Evolutionary conservation across 1,140 invertebrate genomes (phyloP), one percentile per base, ranked within the genome.

Genomic region (Probaryconus sp.): DNA sequence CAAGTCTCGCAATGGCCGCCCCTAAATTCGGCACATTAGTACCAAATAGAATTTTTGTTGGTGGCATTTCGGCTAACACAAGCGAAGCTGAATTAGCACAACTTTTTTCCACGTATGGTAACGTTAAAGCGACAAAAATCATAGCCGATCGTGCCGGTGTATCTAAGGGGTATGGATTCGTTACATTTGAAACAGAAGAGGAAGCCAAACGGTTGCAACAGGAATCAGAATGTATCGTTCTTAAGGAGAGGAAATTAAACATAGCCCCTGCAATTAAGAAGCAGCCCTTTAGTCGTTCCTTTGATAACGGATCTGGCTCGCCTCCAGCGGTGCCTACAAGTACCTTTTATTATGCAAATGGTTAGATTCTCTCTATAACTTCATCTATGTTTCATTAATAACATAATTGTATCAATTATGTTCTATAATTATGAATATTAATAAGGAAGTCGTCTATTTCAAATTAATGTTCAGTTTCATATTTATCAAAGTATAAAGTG

Each of bases 141-240:
- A 98, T 98, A 77, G 92, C 93, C 76, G 97, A 98, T 85, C 89
- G 96, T 76, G 95, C 95, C 68, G 96, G 96, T 2, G 95, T 97
- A 0, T 97, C 96, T 26, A 97, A 97, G 89, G 97, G 97, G 37
- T 97, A 97, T 79, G 96, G 95, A 2, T 97, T 98, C 89, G 95
- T 98, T 33, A 98, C 97, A 9, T 98, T 98, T 88, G 96, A 96
- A 88, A 94, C 92, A 33, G 95, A 96, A 84, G 94, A 96, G 81
- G 95, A 96, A 88, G 95, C 95, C 1, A 93, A 94, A 81, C 90
- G 92, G 82, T 88, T 92, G 64, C 90, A 92, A 61, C 88, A 90
- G 67, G 91, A 92, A 91, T 89, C 90, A 38, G 92, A 94, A 67
- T 91, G 92, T 82, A 90, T 94, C 67, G 90, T 95, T 28, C 89